A percentile compares a stretch with the other conserved stretches of the same genome.
Evolutionary conservation across 2,888 invertebrate genomes (phyloP).

Genomic region (Megastigmus dorsalis): DNA sequence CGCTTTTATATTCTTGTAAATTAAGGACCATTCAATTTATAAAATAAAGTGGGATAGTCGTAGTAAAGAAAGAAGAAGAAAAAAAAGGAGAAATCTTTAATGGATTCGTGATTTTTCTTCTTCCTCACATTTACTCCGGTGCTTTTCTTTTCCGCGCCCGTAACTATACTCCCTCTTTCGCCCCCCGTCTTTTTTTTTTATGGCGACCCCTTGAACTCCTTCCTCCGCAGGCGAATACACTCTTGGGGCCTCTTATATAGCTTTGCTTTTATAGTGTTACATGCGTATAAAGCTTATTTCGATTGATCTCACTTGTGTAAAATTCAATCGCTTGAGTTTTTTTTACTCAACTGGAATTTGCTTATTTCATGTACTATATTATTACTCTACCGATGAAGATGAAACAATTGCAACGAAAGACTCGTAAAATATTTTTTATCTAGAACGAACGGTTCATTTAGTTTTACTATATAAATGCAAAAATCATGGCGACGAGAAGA

Average conservation of each 20-base stretch:
- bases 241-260: slow-evolving; percentile 36
- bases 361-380: too few species aligned
- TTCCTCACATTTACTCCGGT: slow-evolving; percentile 9
- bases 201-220: slow-evolving; percentile 18
- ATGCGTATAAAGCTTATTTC: slow-evolving; percentile 47
- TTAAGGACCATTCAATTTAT: too few species aligned
- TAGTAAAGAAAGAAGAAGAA: too few species aligned
- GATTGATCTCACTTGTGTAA: slow-evolving; percentile 41
- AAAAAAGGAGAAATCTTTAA: slow-evolving; percentile 5
- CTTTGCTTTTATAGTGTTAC: slow-evolving; percentile 36
- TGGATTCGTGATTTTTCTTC: slow-evolving; percentile 32
- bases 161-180: too few species aligned
- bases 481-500: too few species aligned
- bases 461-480: too few species aligned
- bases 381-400: too few species aligned
- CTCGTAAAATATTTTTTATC: too few species aligned
- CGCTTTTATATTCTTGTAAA: neutral
- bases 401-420: too few species aligned
- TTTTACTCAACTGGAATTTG: neutral
- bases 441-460: too few species aligned
- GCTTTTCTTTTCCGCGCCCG: neutral
- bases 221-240: slow-evolving; percentile 26
- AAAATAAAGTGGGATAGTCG: too few species aligned
- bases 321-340: slow-evolving; percentile 21
- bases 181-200: slow-evolving; percentile 21